Evolutionary conservation across 2,797 vertebrate species (phyloP), one percentile per base, ranked within the genome.

Genomic region (Cyclopterus lumpus): DNA sequence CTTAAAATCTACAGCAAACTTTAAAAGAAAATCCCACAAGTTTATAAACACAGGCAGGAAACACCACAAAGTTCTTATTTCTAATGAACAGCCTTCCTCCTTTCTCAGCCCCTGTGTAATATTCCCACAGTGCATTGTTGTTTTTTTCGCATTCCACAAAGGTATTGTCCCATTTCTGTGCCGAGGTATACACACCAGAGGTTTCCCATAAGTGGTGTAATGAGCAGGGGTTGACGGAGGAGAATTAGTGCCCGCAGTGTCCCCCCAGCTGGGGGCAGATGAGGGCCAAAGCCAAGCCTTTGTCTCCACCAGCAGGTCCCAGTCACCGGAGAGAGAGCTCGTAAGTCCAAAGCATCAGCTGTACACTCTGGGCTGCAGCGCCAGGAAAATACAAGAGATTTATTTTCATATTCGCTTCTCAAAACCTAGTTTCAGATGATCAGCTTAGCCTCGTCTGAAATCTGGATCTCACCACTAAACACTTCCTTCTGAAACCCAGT

Each of bases 161-260:
- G 4, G 91, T 91, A 86, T 93, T 91, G 80, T 86, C 84, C 67
- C 78, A 86, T 89, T 89, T 93, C 82, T 88, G 73, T 74, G 80
- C 71, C 54, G 79, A 85, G 82, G 67, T 88, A 91, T 88, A 91
- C 22, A 91, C 22, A 2, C 71, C 64, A 88, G 77, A 91, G 86
- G 86, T 83, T 93, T 89, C 86, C 87, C 88, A 92, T 81, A 82
- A 91, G 88, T 88, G 79, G 84, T 73, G 80, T 94, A 96, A 96
- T 96, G 94, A 96, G 92, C 85, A 93, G 92, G 94, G 86, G 88
- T 80, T 95, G 95, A 96, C 96, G 96, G 95, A 95, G 94, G 81
- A 80, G 84, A 91, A 88, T 89, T 86, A 89, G 75, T 80, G 79
- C 78, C 81, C 18, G 22, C 68, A 48, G 89, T 82, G 80, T 71